Evolutionary conservation across 2,888 invertebrate species (phyloP), one percentile per base, ranked within the genome.

Genomic region (Graphium colonna): DNA sequence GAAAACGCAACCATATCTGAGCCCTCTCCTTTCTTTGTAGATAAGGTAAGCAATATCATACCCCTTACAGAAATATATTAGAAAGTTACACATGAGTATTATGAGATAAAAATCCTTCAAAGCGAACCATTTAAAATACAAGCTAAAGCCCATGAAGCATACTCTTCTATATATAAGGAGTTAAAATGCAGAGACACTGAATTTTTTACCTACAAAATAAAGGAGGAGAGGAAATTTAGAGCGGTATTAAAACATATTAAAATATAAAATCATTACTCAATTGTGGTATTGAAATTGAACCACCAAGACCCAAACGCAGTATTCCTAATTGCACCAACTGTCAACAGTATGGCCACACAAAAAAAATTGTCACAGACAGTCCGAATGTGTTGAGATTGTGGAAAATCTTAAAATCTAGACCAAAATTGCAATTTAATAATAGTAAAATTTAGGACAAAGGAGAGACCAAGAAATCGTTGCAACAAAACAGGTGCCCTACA

Each of bases 291-390:
- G 10, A 16, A 9, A 9, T 56, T 39, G 56, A 68, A 56, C 53
- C 65, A 4, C 67, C 60, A 1, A 46, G 54, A 53, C 61, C 64
- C 0, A 65, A 56, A 47, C 42, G 57, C 0, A 56, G 26, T 3
- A 59, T 62, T 8, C 61, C 61, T 1, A 61, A 66, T 33, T 64
- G 63, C 39, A 10, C 56, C 0, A 65, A 63, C 10, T 67, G 67
- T 10, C 63, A 60, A 50, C 50, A 63, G 15, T 65, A 64, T 40
- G 62, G 61, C 0, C 65, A 68, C 44, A 68, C 65, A 0, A 60
- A 56, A 58, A 21, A 0, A 66, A 46, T 12, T 65, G 65, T 28
- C 44, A 39, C 2, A 42, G 60, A 57, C 40, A 40, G 12, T 4
- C 16, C 40, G 12, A 15, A 40, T 40, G 64, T 17, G 48, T 67